Percentiles rank a stretch among this genome's conserved stretches.
These are phyloP conservation scores for Drosophila nigritarsus DNA, from an alignment of 2,888 invertebrate genomes.

Conservation along the genomic window DNA sequence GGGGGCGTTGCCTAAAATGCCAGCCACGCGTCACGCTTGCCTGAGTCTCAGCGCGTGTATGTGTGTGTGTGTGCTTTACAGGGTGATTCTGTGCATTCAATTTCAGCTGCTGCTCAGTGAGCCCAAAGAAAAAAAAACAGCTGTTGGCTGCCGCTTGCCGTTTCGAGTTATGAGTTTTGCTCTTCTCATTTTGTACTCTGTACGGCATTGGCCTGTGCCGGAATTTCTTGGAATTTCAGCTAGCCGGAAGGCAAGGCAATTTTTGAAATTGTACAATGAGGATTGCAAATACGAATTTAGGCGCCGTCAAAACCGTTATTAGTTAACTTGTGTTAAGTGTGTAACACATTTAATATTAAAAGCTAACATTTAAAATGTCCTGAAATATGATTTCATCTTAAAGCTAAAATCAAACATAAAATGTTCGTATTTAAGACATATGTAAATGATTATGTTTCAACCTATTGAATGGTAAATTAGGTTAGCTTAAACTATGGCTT, in stretches of 20 bases:
- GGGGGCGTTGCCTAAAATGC: constrained; percentile 53
- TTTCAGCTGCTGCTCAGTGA: constrained; percentile 52
- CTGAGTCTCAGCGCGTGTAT: constrained; percentile 25
- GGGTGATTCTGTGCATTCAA: constrained; percentile 62
- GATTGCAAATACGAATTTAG: constrained; percentile 3
- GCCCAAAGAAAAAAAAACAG: constrained; percentile 51
- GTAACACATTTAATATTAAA: not conserved
- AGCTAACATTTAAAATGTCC: not conserved
- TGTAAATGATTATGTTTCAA: not conserved
- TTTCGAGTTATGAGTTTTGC: constrained; percentile 61
- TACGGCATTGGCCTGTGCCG: constrained; percentile 53
- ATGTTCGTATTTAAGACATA: not conserved
- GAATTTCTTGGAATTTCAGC: constrained; percentile 54
- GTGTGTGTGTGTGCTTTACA: constrained; percentile 42
- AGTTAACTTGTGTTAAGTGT: not conserved
- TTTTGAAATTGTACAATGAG: not conserved
- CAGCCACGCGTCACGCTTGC: constrained; percentile 43
- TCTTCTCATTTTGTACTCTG: constrained; percentile 42
- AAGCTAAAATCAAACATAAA: not conserved
- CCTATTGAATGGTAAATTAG: not conserved
- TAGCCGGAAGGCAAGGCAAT: constrained; percentile 14
- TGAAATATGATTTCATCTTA: not conserved
- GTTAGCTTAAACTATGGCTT: not conserved
- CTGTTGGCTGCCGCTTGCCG: constrained; percentile 40
- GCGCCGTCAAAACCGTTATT: constrained; percentile 49